Percentiles rank a stretch among this genome's conserved stretches.
Conservation (phyloP, 2,797 vertebrate species). For the Peromyscus aztecus region DNA sequence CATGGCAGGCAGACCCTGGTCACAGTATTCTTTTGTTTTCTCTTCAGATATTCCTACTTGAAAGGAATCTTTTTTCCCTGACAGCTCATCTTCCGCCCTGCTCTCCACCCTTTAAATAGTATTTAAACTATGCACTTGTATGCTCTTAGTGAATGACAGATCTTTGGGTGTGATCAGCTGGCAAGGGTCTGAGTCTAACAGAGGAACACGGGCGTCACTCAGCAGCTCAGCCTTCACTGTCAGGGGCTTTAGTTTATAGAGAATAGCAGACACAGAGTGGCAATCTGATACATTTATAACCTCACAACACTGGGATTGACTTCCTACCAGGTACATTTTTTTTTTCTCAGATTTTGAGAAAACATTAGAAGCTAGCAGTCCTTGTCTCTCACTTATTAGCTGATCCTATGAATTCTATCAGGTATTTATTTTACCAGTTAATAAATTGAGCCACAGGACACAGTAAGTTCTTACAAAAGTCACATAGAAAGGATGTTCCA, state of each 20-base stretch:
- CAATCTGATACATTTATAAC: not conserved
- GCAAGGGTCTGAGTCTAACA: not conserved
- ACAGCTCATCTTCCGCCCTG: not conserved
- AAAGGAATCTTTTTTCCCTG: constrained; percentile 28
- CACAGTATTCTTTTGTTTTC: not conserved
- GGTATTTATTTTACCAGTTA: not conserved
- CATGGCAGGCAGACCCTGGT: not conserved
- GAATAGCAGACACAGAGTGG: not conserved
- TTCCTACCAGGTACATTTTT: not conserved
- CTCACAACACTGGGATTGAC: not conserved
- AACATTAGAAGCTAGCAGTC: not conserved
- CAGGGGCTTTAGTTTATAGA: not conserved
- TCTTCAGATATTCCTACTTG: not conserved
- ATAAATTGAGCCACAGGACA: not conserved
- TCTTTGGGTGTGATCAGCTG: not conserved
- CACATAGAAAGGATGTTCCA: not conserved
- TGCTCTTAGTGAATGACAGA: not conserved
- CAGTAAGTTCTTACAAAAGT: not conserved
- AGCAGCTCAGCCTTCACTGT: not conserved
- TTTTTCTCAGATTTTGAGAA: not conserved
- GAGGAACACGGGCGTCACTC: not conserved
- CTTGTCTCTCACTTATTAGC: not conserved
- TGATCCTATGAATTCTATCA: not conserved
- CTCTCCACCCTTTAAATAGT: constrained; percentile 17
- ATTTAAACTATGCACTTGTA: constrained; percentile 53